Percentiles rank a stretch among this genome's conserved stretches.
phyloP scores from a whole-genome alignment of 2,797 vertebrate species.

The Xiphophorus birchmanni region DNA sequence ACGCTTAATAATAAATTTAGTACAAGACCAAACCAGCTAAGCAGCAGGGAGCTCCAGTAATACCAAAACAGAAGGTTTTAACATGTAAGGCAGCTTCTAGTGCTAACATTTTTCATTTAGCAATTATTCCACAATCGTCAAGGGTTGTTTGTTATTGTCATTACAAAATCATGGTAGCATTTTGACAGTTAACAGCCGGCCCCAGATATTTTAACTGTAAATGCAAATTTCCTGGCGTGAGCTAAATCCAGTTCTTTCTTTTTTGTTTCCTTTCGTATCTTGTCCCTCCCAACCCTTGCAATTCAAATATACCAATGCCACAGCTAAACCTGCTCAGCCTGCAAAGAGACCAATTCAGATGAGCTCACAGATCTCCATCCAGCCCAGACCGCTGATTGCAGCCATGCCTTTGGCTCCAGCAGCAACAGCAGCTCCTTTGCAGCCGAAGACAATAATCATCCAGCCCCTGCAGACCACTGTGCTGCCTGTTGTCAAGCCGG shows the following conservation, averaged over 20 bases:
- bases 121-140: not conserved
- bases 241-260: not conserved
- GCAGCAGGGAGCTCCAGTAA: not conserved
- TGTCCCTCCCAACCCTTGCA: not conserved
- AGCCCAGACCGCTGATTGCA: conserved; percentile 89
- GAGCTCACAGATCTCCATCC: conserved; percentile 87
- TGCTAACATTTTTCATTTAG: not conserved
- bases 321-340: conserved; percentile 77
- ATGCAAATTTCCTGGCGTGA: not conserved
- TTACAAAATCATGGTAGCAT: not conserved
- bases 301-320: conserved; percentile 2
- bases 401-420: conserved; percentile 83
- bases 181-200: not conserved
- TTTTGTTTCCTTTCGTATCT: conserved; percentile 11
- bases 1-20: not conserved
- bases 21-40: not conserved
- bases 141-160: not conserved
- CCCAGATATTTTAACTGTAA: not conserved
- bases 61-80: not conserved
- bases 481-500: conserved; percentile 84
- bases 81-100: not conserved
- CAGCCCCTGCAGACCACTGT: conserved; percentile 86
- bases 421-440: conserved; percentile 70
- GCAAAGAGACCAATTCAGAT: conserved; percentile 83
- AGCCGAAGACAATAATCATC: conserved; percentile 91